Evolutionary conservation across 2,797 vertebrate species (phyloP).

Genomic region (Scomberomorus guttatus): DNA sequence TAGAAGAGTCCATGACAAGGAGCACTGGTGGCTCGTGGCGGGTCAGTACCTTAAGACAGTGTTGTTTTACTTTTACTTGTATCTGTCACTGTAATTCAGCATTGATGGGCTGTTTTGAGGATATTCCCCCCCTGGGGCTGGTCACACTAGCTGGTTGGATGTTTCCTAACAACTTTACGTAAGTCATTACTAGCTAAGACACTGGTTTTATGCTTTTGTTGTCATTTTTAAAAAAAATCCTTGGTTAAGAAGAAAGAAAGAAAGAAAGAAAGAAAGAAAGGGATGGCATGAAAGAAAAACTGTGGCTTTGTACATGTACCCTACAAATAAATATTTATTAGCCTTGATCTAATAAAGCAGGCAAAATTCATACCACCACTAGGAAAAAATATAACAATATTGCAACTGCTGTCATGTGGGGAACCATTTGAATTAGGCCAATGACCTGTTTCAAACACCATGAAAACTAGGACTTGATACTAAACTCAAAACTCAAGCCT

Average conservation of each 20-base stretch:
- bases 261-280: too few relatives aligned
- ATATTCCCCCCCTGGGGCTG: not conserved
- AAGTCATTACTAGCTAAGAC: not conserved
- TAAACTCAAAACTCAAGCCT: conserved; percentile 13
- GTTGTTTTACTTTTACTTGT: not conserved
- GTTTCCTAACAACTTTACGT: not conserved
- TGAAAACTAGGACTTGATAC: conserved; percentile 29
- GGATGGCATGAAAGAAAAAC: too few relatives aligned
- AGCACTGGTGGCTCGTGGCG: not conserved
- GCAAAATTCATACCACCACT: not conserved
- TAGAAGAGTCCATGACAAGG: not conserved
- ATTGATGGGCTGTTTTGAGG: not conserved
- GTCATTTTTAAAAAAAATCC: too few relatives aligned
- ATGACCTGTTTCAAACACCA: conserved; percentile 16
- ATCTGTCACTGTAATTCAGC: not conserved
- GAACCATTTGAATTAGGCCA: conserved; percentile 26
- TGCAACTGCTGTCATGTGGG: not conserved
- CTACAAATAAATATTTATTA: not conserved
- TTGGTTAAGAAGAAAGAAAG: too few relatives aligned
- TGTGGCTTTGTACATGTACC: too few relatives aligned
- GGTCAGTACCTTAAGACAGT: not conserved
- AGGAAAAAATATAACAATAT: not conserved
- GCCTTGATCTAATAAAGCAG: conserved; percentile 14
- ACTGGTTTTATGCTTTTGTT: too few relatives aligned
- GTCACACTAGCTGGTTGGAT: not conserved